Conservation (phyloP, 2,888 invertebrate genomes). For the Gymnoscelis rufifasciata region DNA sequence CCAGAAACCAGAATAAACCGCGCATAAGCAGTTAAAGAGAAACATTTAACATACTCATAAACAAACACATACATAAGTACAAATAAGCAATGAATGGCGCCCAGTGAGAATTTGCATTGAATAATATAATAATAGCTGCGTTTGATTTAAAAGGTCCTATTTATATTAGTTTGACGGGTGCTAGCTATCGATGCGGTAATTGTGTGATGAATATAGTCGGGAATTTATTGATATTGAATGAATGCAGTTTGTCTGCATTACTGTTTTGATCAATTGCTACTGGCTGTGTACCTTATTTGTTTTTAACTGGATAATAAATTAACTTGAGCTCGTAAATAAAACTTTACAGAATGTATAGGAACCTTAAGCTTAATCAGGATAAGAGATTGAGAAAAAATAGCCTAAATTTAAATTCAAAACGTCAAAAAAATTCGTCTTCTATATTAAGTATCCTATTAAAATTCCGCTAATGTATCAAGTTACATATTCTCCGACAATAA, state of each 20-base stretch:
- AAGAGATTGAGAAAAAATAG: no score
- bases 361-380: no score
- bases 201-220: not conserved
- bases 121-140: no score
- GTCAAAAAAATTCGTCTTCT: no score
- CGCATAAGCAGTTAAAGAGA: conserved; percentile 7
- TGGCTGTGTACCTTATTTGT: no score
- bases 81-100: conserved; percentile 10
- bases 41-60: conserved; percentile 1
- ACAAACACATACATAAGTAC: conserved; percentile 9
- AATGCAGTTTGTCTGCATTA: not conserved
- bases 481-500: no score
- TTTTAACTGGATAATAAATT: no score
- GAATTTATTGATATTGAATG: conserved; percentile 5
- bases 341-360: no score
- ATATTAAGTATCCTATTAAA: no score
- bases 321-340: no score
- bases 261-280: not conserved
- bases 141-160: conserved; percentile 6
- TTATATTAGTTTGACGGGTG: not conserved
- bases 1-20: conserved; percentile 1
- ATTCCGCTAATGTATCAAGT: no score
- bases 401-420: no score
- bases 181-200: not conserved
- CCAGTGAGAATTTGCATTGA: conserved; percentile 1